phyloP scores from a whole-genome alignment of 2,888 invertebrate species.

The Eristalis pertinax region DNA sequence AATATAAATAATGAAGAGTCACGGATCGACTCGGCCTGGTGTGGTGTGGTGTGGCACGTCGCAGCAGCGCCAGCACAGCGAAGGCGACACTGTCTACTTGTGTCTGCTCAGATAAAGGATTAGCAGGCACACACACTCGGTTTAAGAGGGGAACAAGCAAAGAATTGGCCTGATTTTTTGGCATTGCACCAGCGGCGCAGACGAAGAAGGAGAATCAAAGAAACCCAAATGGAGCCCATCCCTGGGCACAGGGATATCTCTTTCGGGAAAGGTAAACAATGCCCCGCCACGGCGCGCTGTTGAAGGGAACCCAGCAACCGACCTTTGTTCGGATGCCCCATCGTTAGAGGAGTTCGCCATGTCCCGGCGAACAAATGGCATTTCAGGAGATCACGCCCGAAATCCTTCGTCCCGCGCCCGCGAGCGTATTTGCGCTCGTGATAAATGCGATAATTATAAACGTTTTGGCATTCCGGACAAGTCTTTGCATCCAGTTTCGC shows the following conservation, averaged over 20 bases:
- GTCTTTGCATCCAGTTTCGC: conserved; percentile 66
- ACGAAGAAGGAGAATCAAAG: conserved; percentile 14
- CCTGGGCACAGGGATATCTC: conserved; percentile 51
- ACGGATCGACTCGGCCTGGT: conserved; percentile 37
- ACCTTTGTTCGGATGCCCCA: conserved; percentile 5
- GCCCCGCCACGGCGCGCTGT: neutral
- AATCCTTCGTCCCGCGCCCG: conserved; percentile 24
- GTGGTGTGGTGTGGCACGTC: conserved; percentile 44
- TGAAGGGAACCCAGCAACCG: conserved; percentile 13
- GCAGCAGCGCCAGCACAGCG: neutral
- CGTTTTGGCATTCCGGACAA: conserved; percentile 71
- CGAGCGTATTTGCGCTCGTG: conserved; percentile 63
- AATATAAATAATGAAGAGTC: conserved; percentile 72
- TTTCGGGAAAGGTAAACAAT: conserved; percentile 68
- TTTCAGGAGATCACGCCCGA: conserved; percentile 30
- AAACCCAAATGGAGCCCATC: conserved; percentile 29
- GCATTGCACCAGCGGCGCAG: conserved; percentile 52
- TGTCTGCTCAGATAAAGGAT: conserved; percentile 64
- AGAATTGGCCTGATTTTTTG: conserved; percentile 40
- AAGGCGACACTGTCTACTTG: conserved; percentile 48
- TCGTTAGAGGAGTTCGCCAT: conserved; percentile 24
- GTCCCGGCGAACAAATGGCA: conserved; percentile 42
- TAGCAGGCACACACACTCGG: conserved; percentile 19
- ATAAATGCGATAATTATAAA: conserved; percentile 71
- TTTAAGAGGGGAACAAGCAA: conserved; percentile 8